Evolutionary conservation across 2,888 invertebrate genomes (phyloP).

Genomic region (Xestia sexstrigata): DNA sequence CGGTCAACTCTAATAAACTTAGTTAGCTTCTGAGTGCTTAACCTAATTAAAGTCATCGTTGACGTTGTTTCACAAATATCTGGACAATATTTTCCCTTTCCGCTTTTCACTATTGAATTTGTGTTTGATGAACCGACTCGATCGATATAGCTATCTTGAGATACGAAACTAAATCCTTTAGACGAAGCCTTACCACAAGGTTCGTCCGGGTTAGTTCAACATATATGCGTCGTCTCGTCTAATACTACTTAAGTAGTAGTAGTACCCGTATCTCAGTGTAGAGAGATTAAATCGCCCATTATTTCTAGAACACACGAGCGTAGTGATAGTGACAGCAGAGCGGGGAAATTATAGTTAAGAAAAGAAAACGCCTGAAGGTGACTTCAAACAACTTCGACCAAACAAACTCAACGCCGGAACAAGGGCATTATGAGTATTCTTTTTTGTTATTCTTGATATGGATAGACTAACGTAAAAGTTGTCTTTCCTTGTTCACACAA

Average conservation of each 20-base stretch:
- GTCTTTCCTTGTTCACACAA: background rate
- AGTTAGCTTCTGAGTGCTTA: constrained; percentile 42
- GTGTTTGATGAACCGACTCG: background rate
- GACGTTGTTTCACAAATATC: constrained; percentile 19
- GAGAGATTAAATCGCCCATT: constrained; percentile 19
- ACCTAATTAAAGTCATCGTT: constrained; percentile 37
- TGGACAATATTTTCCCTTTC: background rate
- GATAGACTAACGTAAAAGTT: background rate
- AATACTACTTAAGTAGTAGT: background rate
- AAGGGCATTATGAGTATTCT: too few species aligned
- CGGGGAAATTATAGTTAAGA: background rate
- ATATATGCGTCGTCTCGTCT: background rate
- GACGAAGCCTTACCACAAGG: background rate
- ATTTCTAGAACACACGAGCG: background rate
- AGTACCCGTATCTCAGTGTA: constrained; percentile 1
- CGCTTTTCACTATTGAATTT: background rate
- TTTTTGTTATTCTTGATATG: background rate
- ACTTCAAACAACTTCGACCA: background rate
- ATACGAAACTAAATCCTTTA: background rate
- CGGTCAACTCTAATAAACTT: constrained; percentile 49
- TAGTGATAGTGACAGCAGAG: background rate
- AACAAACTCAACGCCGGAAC: background rate
- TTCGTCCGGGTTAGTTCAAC: background rate
- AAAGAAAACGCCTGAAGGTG: background rate
- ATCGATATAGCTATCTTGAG: background rate